A percentile compares a stretch with the other conserved stretches of the same genome.
These are phyloP conservation scores for Cryptosula pallasiana DNA, from an alignment of 2,888 invertebrate genomes.

Conservation along the genomic window DNA sequence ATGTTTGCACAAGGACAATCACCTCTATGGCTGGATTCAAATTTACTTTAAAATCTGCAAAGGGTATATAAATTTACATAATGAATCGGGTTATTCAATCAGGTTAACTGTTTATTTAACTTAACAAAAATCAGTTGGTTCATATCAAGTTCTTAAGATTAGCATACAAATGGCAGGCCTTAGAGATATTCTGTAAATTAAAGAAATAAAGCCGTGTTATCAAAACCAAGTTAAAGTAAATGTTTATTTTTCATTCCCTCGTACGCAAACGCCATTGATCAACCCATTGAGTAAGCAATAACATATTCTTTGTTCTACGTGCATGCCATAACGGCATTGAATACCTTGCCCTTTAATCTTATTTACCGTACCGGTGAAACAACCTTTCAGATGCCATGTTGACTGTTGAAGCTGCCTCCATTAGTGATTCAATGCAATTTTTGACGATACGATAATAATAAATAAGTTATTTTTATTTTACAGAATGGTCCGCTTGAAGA, in stretches of 20 bases:
- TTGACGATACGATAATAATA: too few species aligned
- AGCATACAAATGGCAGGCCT: not conserved
- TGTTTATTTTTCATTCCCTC: not conserved
- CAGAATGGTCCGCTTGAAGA: not conserved
- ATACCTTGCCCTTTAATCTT: too few species aligned
- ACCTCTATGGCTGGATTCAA: slow-evolving; percentile 8
- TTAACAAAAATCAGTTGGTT: slow-evolving; percentile 14
- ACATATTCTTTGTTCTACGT: not conserved
- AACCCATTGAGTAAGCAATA: not conserved
- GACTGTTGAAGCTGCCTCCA: too few species aligned
- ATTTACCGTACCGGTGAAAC: too few species aligned
- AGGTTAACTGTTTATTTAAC: not conserved
- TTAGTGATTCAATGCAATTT: too few species aligned
- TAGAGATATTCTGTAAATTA: not conserved
- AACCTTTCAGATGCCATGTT: too few species aligned
- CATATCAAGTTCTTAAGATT: not conserved
- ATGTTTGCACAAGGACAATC: slow-evolving; percentile 15
- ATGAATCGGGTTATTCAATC: slow-evolving; percentile 23
- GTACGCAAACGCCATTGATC: not conserved
- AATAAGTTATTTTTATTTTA: not conserved
- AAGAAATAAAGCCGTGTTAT: not conserved
- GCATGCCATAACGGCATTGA: not conserved
- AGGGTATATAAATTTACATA: slow-evolving; percentile 11
- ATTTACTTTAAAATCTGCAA: slow-evolving; percentile 8
- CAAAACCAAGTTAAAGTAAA: not conserved